These are phyloP conservation scores for Brachystomella parvula DNA, from an alignment of 1,140 invertebrate genomes.

Conservation along the genomic window DNA sequence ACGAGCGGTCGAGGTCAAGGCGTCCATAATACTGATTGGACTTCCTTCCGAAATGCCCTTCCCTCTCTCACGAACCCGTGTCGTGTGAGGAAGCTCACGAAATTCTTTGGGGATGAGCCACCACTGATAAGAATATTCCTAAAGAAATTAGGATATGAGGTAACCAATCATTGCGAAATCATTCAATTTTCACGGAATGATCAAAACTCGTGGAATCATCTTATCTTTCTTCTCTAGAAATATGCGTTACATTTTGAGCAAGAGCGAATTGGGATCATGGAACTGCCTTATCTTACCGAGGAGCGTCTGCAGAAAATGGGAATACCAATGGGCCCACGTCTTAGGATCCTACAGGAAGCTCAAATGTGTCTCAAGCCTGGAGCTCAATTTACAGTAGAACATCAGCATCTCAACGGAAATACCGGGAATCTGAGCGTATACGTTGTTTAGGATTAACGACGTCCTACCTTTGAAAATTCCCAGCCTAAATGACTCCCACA, in stretches of 20 bases:
- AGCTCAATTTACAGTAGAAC: slow-evolving; percentile 18
- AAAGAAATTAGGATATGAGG: slow-evolving; percentile 87
- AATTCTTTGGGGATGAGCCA: slow-evolving; percentile 90
- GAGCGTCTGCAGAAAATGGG: slow-evolving; percentile 80
- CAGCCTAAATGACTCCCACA: not conserved
- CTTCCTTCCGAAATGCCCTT: slow-evolving; percentile 38
- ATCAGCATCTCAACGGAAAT: slow-evolving; percentile 21
- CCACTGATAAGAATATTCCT: slow-evolving; percentile 80
- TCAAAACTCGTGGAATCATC: not conserved
- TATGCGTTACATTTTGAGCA: slow-evolving; percentile 75
- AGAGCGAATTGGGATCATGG: slow-evolving; percentile 82
- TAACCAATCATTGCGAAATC: slow-evolving; percentile 42
- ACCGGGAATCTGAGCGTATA: slow-evolving; percentile 37
- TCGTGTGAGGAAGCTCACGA: slow-evolving; percentile 70
- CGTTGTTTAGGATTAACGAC: slow-evolving; percentile 24
- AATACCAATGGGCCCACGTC: slow-evolving; percentile 75
- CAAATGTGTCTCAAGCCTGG: slow-evolving; percentile 44
- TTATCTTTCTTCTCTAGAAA: slow-evolving; percentile 57
- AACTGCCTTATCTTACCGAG: slow-evolving; percentile 83
- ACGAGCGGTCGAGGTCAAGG: slow-evolving; percentile 19
- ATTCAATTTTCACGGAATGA: not conserved
- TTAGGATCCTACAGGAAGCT: slow-evolving; percentile 82
- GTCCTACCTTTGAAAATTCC: not conserved
- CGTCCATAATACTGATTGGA: slow-evolving; percentile 33
- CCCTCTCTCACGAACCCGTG: slow-evolving; percentile 63